Evolutionary conservation across 2,797 vertebrate species (phyloP).

Genomic region (Crenuchus spilurus): DNA sequence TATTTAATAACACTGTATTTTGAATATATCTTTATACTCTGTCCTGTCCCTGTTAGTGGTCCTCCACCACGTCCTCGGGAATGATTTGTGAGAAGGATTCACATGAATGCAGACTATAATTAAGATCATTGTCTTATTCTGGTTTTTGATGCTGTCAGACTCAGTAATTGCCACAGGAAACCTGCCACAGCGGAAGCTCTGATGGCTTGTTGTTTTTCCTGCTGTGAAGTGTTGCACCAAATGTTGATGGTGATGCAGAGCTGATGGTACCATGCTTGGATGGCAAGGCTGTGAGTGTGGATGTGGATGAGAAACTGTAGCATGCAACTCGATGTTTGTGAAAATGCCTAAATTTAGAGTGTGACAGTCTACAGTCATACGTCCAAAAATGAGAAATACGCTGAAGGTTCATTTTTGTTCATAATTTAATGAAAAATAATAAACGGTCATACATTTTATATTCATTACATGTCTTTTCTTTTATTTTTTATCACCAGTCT

Average conservation of each 20-base stretch:
- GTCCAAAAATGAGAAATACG: no score
- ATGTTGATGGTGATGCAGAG: conserved; percentile 24
- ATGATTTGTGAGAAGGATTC: not conserved
- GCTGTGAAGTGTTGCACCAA: conserved; percentile 7
- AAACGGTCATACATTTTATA: no score
- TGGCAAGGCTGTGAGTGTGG: conserved; percentile 14
- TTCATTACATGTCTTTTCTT: no score
- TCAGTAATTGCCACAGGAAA: conserved; percentile 26
- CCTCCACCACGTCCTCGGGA: not conserved
- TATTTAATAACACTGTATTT: no score
- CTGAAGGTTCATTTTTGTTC: no score
- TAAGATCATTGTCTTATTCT: conserved; percentile 14
- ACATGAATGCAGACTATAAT: conserved; percentile 24
- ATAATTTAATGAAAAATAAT: no score
- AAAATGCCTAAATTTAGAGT: no score
- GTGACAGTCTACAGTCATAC: no score
- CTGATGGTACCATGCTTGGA: conserved; percentile 6
- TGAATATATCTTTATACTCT: no score
- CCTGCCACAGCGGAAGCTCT: conserved; percentile 4
- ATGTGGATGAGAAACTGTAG: no score
- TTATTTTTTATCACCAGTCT: no score
- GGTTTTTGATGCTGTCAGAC: conserved; percentile 34
- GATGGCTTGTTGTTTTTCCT: conserved; percentile 20
- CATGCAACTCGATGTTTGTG: no score
- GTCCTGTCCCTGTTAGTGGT: not conserved